A percentile compares a stretch with the other conserved stretches of the same genome.
Conservation (phyloP, 2,797 vertebrate genomes). For the Coluber constrictor region DNA sequence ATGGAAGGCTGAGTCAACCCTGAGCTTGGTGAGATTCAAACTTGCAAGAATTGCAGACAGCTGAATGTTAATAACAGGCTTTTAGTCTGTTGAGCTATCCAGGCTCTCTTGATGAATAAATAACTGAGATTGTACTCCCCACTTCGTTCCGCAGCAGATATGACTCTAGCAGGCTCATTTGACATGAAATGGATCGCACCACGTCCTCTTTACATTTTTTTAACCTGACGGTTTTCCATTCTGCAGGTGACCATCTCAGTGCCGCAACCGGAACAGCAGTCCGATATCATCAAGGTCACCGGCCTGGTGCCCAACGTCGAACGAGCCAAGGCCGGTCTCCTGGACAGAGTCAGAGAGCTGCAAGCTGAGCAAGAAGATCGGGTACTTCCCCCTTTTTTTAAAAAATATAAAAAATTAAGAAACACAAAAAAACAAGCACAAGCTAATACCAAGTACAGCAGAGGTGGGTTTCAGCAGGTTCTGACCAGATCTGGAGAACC, state of each 20-base stretch:
- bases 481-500: no score
- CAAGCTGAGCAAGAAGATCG: constrained; percentile 95
- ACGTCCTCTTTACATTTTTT: neutral
- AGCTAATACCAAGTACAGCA: neutral
- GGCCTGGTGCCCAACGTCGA: constrained; percentile 87
- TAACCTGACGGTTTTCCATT: neutral
- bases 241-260: constrained; percentile 92
- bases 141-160: neutral
- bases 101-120: no score
- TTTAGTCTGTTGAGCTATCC: no score
- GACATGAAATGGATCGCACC: neutral
- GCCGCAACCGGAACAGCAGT: constrained; percentile 88
- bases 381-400: constrained; percentile 68
- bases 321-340: constrained; percentile 88
- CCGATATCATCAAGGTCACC: constrained; percentile 88
- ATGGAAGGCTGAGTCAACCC: no score
- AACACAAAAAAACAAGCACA: neutral
- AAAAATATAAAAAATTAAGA: neutral
- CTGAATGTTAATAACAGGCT: no score
- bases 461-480: no score
- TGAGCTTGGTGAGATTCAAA: no score
- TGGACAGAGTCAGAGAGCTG: constrained; percentile 92
- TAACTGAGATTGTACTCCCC: neutral
- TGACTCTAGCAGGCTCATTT: neutral
- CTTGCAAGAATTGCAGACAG: no score